phyloP scores from a whole-genome alignment of 2,797 vertebrate species.

The Anguilla marmorata region DNA sequence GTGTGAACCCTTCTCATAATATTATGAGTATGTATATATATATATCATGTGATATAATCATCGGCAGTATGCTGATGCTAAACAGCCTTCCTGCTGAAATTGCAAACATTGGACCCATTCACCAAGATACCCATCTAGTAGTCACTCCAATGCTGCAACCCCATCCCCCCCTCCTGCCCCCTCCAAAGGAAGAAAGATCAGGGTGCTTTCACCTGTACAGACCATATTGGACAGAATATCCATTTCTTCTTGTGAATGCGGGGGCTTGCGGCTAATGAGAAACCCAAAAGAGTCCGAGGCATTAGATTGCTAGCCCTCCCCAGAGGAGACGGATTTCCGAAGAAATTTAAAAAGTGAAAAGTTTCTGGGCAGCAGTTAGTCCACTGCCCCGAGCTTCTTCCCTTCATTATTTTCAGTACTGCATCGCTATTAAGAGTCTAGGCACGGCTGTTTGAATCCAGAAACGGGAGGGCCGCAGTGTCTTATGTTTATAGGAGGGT shows the following conservation, averaged over 20 bases:
- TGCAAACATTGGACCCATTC: neutral
- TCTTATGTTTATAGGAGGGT: neutral
- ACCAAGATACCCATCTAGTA: too few species aligned
- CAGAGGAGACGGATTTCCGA: neutral
- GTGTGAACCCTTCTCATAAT: neutral
- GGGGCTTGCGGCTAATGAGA: neutral
- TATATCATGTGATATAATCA: neutral
- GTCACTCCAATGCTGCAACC: too few species aligned
- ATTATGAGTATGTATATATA: neutral
- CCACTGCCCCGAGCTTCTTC: neutral
- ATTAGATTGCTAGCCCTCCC: neutral
- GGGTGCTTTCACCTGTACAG: neutral
- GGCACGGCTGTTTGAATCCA: neutral
- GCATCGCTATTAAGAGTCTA: neutral
- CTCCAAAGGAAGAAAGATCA: too few species aligned
- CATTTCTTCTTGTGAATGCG: neutral
- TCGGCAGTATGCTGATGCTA: too few species aligned
- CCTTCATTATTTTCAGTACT: neutral
- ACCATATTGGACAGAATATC: neutral
- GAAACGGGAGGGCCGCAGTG: neutral
- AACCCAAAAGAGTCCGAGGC: neutral
- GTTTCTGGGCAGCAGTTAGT: neutral
- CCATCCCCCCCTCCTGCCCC: too few species aligned
- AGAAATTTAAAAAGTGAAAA: neutral
- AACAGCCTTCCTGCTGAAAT: neutral